Conservation (phyloP, 2,797 vertebrate genomes). For the Lacerta viridis region DNA sequence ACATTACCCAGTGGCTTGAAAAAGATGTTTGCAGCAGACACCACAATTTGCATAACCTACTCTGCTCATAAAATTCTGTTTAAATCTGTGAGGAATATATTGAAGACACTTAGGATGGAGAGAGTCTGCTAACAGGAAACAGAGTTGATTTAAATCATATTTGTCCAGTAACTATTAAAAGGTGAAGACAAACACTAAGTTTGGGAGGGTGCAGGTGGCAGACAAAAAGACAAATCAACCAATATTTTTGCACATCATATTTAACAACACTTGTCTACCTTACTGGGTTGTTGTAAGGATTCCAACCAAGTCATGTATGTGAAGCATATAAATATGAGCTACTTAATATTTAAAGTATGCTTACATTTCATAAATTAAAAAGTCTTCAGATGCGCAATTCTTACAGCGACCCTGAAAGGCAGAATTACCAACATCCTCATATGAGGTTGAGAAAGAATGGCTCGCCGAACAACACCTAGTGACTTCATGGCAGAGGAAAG, state of each 20-base stretch:
- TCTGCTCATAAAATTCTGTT: constrained; percentile 28
- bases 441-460: neutral
- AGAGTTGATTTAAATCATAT: constrained; percentile 10
- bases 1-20: constrained; percentile 31
- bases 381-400: neutral
- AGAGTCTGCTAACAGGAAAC: neutral
- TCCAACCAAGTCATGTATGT: neutral
- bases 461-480: neutral
- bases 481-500: neutral
- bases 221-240: neutral
- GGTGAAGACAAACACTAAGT: neutral
- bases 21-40: constrained; percentile 37
- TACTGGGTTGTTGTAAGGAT: neutral
- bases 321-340: neutral
- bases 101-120: neutral
- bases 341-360: neutral
- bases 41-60: constrained; percentile 12
- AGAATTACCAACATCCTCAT: neutral
- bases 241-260: neutral
- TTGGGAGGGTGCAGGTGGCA: constrained; percentile 7
- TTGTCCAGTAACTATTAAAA: neutral
- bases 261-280: neutral
- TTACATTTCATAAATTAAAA: neutral
- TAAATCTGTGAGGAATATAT: neutral
- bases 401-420: neutral